Conservation (phyloP, 2,797 vertebrate genomes). For the Channa striata region DNA sequence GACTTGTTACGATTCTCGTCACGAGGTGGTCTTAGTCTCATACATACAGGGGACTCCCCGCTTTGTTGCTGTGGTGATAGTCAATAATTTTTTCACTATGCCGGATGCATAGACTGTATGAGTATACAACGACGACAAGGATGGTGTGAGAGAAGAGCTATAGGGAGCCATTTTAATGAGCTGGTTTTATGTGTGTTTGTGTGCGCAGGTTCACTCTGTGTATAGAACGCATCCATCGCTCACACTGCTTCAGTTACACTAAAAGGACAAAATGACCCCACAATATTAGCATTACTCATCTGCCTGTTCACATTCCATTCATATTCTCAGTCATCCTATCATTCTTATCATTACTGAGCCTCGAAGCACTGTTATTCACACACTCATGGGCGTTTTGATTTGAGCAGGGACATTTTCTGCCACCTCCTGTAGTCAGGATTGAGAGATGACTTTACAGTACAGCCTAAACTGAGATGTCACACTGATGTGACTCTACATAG, state of each 20-base stretch:
- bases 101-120: constrained; percentile 24
- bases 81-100: constrained; percentile 36
- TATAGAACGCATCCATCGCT: constrained; percentile 41
- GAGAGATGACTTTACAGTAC: background rate
- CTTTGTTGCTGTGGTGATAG: background rate
- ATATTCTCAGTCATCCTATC: constrained; percentile 4
- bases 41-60: constrained; percentile 30
- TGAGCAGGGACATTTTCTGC: background rate
- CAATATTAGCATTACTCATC: constrained; percentile 9
- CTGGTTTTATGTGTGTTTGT: constrained; percentile 6
- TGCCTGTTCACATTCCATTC: constrained; percentile 30
- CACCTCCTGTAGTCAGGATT: background rate
- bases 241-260: constrained; percentile 31
- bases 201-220: constrained; percentile 9
- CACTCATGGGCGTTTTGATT: constrained; percentile 8
- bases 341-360: background rate
- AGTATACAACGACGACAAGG: constrained; percentile 37
- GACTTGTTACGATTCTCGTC: constrained; percentile 34
- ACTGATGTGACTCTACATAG: constrained; percentile 16
- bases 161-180: constrained; percentile 70
- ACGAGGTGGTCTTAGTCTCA: constrained; percentile 4
- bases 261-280: constrained; percentile 46
- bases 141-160: constrained; percentile 49
- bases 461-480: constrained; percentile 33
- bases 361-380: constrained; percentile 5